A percentile compares a stretch with the other conserved stretches of the same genome.
These are phyloP conservation scores for Addax nasomaculatus DNA, from an alignment of 2,113 vertebrate genomes.

Conservation along the genomic window DNA sequence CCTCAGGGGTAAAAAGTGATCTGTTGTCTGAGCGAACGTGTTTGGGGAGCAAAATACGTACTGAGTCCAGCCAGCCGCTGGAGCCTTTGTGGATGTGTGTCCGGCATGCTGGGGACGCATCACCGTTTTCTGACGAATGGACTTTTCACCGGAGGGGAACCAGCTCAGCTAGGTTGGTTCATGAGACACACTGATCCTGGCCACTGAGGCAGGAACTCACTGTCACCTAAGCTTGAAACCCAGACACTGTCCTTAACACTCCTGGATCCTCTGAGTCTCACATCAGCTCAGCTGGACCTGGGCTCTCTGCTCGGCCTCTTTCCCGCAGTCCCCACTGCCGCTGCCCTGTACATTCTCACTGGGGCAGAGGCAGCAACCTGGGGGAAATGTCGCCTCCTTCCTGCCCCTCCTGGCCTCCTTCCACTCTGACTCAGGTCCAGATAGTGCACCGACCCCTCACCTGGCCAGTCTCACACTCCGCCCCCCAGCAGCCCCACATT, in stretches of 20 bases:
- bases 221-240: background rate
- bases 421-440: background rate
- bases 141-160: background rate
- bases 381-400: background rate
- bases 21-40: background rate
- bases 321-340: background rate
- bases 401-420: background rate
- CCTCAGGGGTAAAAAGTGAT: background rate
- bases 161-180: background rate
- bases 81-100: background rate
- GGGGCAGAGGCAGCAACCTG: background rate
- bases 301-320: background rate
- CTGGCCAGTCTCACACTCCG: background rate
- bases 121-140: background rate
- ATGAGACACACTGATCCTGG: background rate
- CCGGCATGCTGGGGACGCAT: accelerated
- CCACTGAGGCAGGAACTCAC: background rate
- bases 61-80: background rate
- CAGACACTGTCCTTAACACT: background rate
- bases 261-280: background rate
- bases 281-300: background rate
- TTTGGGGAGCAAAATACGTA: background rate
- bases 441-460: background rate
- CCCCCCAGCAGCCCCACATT: background rate
- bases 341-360: background rate